Evolutionary conservation across 1,140 invertebrate species (phyloP).

Genomic region (Diuraphis noxia): DNA sequence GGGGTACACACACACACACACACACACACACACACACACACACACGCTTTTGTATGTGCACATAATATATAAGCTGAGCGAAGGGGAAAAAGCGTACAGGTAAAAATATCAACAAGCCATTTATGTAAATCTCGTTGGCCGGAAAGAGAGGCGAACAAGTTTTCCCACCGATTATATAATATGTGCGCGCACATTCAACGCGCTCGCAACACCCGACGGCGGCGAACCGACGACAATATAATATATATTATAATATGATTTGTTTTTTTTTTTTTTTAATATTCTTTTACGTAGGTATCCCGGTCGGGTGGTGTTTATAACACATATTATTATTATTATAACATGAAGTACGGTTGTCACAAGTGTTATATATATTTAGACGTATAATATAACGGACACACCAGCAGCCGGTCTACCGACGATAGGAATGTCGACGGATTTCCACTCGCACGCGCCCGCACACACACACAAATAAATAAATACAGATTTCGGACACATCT

Average conservation of each 20-base stretch:
- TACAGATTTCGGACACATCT: background rate
- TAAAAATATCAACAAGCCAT: constrained; percentile 47
- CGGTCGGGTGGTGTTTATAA: constrained; percentile 14
- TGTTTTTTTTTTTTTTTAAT: background rate
- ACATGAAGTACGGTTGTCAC: background rate
- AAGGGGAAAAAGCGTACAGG: constrained; percentile 30
- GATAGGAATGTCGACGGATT: constrained; percentile 27
- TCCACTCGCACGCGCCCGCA: background rate
- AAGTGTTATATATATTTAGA: too few relatives aligned
- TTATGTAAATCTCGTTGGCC: constrained; percentile 46
- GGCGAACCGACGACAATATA: constrained; percentile 5
- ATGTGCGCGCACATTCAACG: background rate
- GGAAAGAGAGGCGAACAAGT: constrained; percentile 51
- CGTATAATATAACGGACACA: background rate
- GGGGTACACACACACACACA: background rate
- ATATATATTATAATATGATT: constrained; percentile 3
- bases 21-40: background rate
- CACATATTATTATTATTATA: background rate
- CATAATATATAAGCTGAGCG: background rate
- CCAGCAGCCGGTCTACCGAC: background rate
- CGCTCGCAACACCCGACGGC: constrained; percentile 16
- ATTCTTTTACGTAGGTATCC: constrained; percentile 1
- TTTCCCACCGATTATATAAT: constrained; percentile 38
- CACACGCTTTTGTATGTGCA: background rate
- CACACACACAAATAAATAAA: background rate